phyloP scores from a whole-genome alignment of 1,140 invertebrate species.

The Cotesia glomerata region DNA sequence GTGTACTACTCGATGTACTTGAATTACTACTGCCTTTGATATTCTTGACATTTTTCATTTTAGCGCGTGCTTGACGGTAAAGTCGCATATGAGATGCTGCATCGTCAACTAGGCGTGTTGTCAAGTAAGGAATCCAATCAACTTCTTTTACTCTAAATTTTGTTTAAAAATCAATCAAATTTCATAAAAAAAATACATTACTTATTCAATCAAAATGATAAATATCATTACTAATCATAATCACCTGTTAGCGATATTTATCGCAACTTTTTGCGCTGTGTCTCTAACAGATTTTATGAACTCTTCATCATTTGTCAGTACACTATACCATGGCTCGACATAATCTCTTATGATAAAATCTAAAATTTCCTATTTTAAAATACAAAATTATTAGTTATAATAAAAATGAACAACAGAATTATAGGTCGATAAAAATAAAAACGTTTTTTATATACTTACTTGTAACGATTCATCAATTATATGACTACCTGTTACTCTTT shows the following conservation, averaged over 20 bases:
- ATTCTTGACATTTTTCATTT: conserved; percentile 61
- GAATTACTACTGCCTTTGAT: conserved; percentile 49
- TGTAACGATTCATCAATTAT: conserved; percentile 76
- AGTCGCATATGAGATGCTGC: conserved; percentile 86
- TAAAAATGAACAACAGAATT: conserved; percentile 8
- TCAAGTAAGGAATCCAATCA: conserved; percentile 88
- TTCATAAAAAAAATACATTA: background rate
- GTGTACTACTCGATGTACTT: conserved; percentile 59
- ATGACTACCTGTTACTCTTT: conserved; percentile 70
- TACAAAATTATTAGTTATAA: background rate
- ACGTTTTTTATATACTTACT: conserved; percentile 42
- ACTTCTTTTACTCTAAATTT: conserved; percentile 79
- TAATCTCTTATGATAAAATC: conserved; percentile 80
- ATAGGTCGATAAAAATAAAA: conserved; percentile 5
- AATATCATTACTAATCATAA: background rate
- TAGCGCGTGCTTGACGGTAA: conserved; percentile 75
- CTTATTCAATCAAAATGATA: conserved; percentile 7
- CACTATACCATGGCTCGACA: conserved; percentile 78
- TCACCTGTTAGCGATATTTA: conserved; percentile 67
- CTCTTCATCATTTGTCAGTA: conserved; percentile 65
- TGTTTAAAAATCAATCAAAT: conserved; percentile 6
- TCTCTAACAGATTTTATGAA: conserved; percentile 66
- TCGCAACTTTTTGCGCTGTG: conserved; percentile 65
- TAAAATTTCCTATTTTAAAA: conserved; percentile 68
- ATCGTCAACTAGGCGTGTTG: conserved; percentile 87